phyloP scores from a whole-genome alignment of 2,797 vertebrate species.

The Erethizon dorsatum region DNA sequence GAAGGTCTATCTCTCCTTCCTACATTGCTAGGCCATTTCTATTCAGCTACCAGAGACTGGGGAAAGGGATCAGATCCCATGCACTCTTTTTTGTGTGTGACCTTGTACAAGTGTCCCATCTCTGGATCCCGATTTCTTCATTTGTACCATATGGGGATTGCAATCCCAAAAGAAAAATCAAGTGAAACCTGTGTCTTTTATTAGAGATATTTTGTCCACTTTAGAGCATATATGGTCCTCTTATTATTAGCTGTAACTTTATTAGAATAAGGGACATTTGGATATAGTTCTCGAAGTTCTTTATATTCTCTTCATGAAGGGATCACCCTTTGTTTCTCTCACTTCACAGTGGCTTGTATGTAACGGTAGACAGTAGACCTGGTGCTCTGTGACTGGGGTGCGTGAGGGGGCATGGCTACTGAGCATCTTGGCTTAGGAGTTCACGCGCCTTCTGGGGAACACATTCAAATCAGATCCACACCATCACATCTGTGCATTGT shows the following conservation, averaged over 20 bases:
- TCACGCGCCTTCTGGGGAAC: background rate
- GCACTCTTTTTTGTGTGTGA: background rate
- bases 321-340: background rate
- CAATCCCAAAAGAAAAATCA: background rate
- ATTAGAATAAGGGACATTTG: background rate
- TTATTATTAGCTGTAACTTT: background rate
- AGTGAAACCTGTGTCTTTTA: background rate
- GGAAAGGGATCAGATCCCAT: background rate
- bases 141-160: background rate
- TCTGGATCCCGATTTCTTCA: background rate
- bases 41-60: background rate
- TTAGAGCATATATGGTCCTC: background rate
- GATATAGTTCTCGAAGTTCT: background rate
- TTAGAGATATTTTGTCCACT: background rate
- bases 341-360: background rate
- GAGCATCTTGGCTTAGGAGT: background rate
- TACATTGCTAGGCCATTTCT: background rate
- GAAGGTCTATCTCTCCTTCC: background rate
- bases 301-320: background rate
- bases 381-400: background rate
- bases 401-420: accelerated
- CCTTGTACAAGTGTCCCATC: background rate
- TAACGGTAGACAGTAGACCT: background rate
- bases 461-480: too few relatives aligned
- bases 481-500: background rate